A percentile compares a stretch with the other conserved stretches of the same genome.
phyloP scores from a whole-genome alignment of 2,888 invertebrate genomes.

The Lydus trimaculatus region DNA sequence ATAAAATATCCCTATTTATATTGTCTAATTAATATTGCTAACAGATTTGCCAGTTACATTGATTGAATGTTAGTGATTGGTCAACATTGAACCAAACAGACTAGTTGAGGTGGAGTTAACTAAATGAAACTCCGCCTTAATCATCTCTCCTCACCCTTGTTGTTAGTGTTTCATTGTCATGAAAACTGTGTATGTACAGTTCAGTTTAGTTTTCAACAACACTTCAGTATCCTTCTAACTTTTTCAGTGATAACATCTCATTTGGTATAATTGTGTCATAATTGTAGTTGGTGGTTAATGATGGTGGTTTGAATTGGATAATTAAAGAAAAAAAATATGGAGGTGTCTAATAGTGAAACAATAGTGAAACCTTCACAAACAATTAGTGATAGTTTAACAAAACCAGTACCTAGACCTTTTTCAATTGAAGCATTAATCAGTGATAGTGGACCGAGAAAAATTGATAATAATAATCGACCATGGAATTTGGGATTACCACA shows the following conservation, averaged over 20 bases:
- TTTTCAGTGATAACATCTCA: conserved; percentile 34
- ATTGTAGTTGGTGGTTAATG: not conserved
- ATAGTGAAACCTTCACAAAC: conserved; percentile 37
- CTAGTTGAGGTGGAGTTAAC: conserved; percentile 37
- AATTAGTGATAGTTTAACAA: conserved; percentile 46
- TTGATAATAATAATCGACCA: conserved; percentile 33
- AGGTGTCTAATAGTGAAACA: conserved; percentile 42
- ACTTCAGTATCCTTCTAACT: conserved; percentile 40
- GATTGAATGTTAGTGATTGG: conserved; percentile 40
- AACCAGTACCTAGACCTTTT: conserved; percentile 66
- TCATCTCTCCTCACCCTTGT: conserved; percentile 35
- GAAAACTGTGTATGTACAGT: not conserved
- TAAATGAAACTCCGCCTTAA: conserved; percentile 35
- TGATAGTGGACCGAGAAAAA: conserved; percentile 52
- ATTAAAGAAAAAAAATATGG: conserved; percentile 34
- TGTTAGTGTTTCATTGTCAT: conserved; percentile 10
- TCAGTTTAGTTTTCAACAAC: not conserved
- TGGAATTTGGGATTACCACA: conserved; percentile 44
- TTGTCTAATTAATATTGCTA: conserved; percentile 39
- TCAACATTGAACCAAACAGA: conserved; percentile 40
- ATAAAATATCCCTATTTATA: conserved; percentile 12
- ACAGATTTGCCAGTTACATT: conserved; percentile 38
- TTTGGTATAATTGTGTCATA: not conserved
- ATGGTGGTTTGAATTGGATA: not conserved
- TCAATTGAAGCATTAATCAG: conserved; percentile 70